Base-by-base conservation (phyloP, 2,797 vertebrate genomes). In the Trachurus trachurus region DNA sequence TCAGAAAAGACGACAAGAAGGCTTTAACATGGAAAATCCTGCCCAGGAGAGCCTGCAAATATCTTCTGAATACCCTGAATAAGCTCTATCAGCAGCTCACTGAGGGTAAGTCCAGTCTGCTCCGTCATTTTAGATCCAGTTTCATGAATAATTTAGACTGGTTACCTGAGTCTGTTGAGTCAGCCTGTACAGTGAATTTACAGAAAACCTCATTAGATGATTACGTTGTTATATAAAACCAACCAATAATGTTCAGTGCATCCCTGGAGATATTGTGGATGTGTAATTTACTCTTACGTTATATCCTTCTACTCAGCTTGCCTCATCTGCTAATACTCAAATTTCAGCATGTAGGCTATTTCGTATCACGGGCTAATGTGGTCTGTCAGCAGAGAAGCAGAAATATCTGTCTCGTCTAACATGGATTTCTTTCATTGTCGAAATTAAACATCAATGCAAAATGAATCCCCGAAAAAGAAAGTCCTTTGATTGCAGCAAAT, bases 11-110 rank as follows among this genome's bases (percentile, higher is more conserved):
- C 45, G 97, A 99, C 90, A 99, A 98, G 89, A 97, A 97, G 92
- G 94, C 95, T 80, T 87, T 98, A 78, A 97, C 97, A 0, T 99
- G 98, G 98, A 99, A 99, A 92, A 97, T 97, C 79, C 89, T 99
- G 87, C 98, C 98, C 82, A 97, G 98, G 95, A 98, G 98, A 92
- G 97, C 98, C 81, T 99, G 97, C 92, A 99, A 99, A 93, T 96
- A 98, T 91, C 96, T 99, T 87, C 96, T 99, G 91, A 99, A 97
- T 87, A 95, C 96, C 34, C 93, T 99, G 89, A 97, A 93, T 91
- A 97, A 95, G 83, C 94, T 99, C 58, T 94, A 99, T 92, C 98
- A 98, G 89, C 97, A 99, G 79, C 93, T 99, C 78, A 94, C 95
- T 70, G 97, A 98, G 90, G 95, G 98, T 99, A 92, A 98, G 97